Base-by-base conservation (phyloP, 2,797 vertebrate species). In the Notolabrus celidotus region DNA sequence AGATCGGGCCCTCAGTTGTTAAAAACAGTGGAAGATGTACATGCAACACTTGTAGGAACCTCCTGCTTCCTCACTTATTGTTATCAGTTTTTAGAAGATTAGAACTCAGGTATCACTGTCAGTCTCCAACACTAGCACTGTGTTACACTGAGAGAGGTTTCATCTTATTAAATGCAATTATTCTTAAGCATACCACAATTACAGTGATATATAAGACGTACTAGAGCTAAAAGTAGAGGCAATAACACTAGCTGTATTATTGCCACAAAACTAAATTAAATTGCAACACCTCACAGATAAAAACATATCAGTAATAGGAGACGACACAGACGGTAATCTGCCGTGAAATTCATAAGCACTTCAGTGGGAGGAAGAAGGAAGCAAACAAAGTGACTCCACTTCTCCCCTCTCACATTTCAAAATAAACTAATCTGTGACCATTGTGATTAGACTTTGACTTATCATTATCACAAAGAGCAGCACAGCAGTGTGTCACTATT, bases 381-480 rank as follows among this genome's bases (percentile, higher is more conserved):
- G 39, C 45, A 79, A 68, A 57, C 42, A 36, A 67, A 73, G 69
- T 69, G 1, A 62, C 65, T 57, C 38, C 19, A 63, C 19, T 20
- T 49, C 39, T 39, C 7, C 12, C 39, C 20, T 63, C 63, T 80
- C 54, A 61, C 43, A 46, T 43, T 58, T 73, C 50, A 71, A 71
- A 82, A 78, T 72, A 67, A 80, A 72, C 56, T 81, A 76, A 86
- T 83, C 79, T 86, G 65, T 53, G 19, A 71, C 81, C 53, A 20
- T 57, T 76, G 50, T 62, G 70, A 78, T 85, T 62, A 71, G 49
- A 72, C 58, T 57, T 67, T 52, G 59, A 70, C 70, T 84, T 77
- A 71, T 69, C 79, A 83, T 77, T 62, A 82, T 82, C 66, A 64
- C 54, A 49, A 1, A 29, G 38, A 59, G 74, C 52, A 65, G 53